Percentiles rank a stretch among this genome's conserved stretches.
Conservation (phyloP, 2,888 invertebrate species). For the Luperina nickerlii region DNA sequence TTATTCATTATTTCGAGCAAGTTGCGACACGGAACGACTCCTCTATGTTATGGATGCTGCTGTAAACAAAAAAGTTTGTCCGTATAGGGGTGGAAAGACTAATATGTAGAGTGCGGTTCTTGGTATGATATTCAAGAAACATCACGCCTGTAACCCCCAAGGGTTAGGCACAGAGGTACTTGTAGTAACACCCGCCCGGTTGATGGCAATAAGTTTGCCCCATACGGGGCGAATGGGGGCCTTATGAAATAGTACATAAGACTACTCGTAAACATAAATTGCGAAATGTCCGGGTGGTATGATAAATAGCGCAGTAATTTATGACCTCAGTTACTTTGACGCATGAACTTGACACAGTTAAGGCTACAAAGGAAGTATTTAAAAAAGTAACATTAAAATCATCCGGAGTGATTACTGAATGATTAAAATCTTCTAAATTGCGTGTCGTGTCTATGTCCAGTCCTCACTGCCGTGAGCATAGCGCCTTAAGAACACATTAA, state of each 20-base stretch:
- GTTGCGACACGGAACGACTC: conserved; percentile 24
- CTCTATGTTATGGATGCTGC: neutral
- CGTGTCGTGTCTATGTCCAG: neutral
- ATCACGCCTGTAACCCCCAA: neutral
- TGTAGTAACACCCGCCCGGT: neutral
- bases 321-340: too few relatives aligned
- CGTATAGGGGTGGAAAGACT: neutral
- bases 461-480: neutral
- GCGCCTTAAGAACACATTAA: neutral
- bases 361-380: neutral
- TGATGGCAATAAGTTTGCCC: neutral
- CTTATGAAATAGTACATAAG: neutral
- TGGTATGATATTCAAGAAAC: neutral
- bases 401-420: neutral
- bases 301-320: too few relatives aligned
- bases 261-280: too few relatives aligned
- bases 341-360: neutral
- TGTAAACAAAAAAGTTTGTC: conserved; percentile 14
- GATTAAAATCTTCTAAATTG: neutral
- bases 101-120: neutral
- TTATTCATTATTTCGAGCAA: conserved; percentile 58
- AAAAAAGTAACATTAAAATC: neutral
- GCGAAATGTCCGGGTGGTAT: too few relatives aligned
- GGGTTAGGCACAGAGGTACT: neutral
- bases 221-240: too few relatives aligned